Conservation (phyloP, 2,888 invertebrate species). For the Epirrita christyi region DNA sequence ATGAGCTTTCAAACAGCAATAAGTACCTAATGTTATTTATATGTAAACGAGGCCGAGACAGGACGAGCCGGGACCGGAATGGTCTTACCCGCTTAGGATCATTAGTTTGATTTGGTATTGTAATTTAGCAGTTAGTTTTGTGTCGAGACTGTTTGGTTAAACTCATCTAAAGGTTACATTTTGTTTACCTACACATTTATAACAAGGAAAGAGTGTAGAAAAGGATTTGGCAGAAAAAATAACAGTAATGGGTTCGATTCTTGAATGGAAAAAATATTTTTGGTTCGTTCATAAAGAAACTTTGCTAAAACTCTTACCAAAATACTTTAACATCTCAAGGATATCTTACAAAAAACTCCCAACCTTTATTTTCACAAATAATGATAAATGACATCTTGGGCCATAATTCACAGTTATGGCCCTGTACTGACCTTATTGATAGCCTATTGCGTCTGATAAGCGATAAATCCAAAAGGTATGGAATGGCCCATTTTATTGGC, state of each 20-base stretch:
- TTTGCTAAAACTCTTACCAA: not conserved
- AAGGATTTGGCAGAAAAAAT: too few relatives aligned
- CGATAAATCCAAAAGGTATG: slow-evolving; percentile 22
- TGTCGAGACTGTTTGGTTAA: not conserved
- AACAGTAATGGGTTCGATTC: too few relatives aligned
- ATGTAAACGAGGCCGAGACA: slow-evolving; percentile 40
- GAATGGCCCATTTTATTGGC: slow-evolving; percentile 13
- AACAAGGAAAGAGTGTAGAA: not conserved
- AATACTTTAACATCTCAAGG: slow-evolving; percentile 3
- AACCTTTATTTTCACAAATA: slow-evolving; percentile 4
- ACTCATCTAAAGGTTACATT: not conserved
- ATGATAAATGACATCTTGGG: slow-evolving; percentile 22
- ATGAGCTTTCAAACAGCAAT: slow-evolving; percentile 39
- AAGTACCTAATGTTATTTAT: slow-evolving; percentile 42
- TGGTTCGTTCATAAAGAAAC: not conserved
- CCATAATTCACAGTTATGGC: slow-evolving; percentile 19
- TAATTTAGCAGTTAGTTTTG: slow-evolving; percentile 27
- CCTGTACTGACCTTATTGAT: slow-evolving; percentile 23
- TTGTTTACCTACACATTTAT: too few relatives aligned
- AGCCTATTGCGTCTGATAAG: slow-evolving; percentile 18
- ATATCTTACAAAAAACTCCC: not conserved
- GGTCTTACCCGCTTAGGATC: slow-evolving; percentile 15
- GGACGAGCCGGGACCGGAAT: slow-evolving; percentile 2
- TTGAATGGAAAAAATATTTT: too few relatives aligned
- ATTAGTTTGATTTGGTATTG: slow-evolving; percentile 37